Base-by-base conservation (phyloP, 2,888 invertebrate species). In the Ormyrus labotus region DNA sequence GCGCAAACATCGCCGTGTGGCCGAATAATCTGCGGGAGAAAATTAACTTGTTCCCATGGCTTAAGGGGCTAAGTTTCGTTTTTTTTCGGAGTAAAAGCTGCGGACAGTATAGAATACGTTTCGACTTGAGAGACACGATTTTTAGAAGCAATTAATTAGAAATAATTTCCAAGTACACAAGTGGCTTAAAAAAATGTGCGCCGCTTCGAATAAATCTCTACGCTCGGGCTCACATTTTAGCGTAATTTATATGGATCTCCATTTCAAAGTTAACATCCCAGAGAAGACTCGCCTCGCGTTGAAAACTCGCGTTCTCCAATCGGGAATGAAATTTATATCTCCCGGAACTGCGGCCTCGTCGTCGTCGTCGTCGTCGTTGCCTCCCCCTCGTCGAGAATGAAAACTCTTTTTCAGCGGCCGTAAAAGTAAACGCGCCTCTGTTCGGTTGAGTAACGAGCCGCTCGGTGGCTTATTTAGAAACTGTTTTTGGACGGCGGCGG, bases 391-490 rank as follows among this genome's bases (percentile, higher is more conserved):
- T 11, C 9, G 13, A 13, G 71, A 68, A 79, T 69, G 79, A 74
- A 79, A 79, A 79, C 64, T 74, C 79, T 74, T 74, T 79, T 57
- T 74, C 51, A 65, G 11, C 11, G 45, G 13, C 70, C 63, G n/a
- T 64, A 45, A 73, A 73, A 67, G 50, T 57, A 70, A 74, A 80
- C 58, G 68, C 70, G 64, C 45, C 34, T 34, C 34, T 4, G 34
- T 34, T 34, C 64, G 61, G 9, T 34, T 50, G 77, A 68, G 13
- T 75, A 53, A 75, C 64, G 65, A 47, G 65, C 34, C 10, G 13
- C 7, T 8, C 11, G 45, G 50, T 55, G 67, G 80, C 71, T 76
- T 80, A 71, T 71, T 80, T 80, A 76, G 75, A 61, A 13, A 65
- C 60, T 75, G 75, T 55, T 73, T 74, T 74, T 45, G 63, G 60